Conservation (phyloP, 2,113 vertebrate genomes). For the Ctenomys sociabilis region DNA sequence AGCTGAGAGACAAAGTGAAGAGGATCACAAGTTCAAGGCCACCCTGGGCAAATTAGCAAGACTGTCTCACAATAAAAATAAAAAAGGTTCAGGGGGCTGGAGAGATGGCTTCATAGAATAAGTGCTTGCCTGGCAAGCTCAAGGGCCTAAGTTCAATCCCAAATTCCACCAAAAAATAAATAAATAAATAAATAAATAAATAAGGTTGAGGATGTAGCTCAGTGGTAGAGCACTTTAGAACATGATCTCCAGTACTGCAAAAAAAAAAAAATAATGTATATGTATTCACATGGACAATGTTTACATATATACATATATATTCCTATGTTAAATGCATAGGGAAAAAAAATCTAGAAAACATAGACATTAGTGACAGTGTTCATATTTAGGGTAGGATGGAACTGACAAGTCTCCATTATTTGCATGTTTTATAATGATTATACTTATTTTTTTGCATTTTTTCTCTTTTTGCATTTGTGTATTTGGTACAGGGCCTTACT, state of each 20-base stretch:
- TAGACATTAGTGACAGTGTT: not conserved
- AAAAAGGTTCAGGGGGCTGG: too few species aligned
- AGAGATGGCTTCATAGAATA: too few species aligned
- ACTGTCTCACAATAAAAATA: too few species aligned
- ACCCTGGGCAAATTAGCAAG: not conserved
- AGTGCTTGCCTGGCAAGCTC: too few species aligned
- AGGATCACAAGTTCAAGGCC: not conserved
- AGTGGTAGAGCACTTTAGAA: not conserved
- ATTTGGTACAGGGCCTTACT: too few species aligned
- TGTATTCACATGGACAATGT: not conserved
- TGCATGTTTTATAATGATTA: not conserved
- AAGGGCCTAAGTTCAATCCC: too few species aligned
- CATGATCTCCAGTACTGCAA: not conserved
- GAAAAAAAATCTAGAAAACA: slow-evolving; percentile 13
- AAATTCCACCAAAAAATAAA: not conserved
- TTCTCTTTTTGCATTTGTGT: too few species aligned
- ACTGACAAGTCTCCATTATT: not conserved
- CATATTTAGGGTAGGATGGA: not conserved
- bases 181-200: not conserved
- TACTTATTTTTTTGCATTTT: not conserved
- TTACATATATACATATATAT: not conserved
- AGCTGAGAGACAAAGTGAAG: not conserved
- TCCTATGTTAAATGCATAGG: not conserved
- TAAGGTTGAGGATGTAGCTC: not conserved
- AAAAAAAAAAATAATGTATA: not conserved